A percentile compares a stretch with the other conserved stretches of the same genome.
Conservation (phyloP, 2,113 vertebrate genomes). For the Oryzias javanicus region DNA sequence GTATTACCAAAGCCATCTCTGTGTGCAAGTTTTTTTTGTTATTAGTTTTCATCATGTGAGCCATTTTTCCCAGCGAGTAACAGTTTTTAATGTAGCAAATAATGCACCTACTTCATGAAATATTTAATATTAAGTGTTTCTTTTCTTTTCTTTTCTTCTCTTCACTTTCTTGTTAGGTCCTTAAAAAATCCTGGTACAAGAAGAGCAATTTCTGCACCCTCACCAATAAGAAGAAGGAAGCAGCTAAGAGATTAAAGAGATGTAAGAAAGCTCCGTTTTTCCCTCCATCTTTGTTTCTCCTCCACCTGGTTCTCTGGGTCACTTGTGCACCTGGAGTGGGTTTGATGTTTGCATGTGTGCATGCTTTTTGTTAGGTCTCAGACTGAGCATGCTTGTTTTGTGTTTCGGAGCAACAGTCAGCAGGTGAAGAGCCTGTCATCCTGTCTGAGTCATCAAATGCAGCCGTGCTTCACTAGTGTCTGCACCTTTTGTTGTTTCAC, state of each 20-base stretch:
- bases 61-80: no score
- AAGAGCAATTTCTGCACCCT: slow-evolving; percentile 17
- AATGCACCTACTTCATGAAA: no score
- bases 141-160: slow-evolving; percentile 14
- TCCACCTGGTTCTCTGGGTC: slow-evolving; percentile 45
- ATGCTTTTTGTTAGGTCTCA: slow-evolving; percentile 21
- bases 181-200: slow-evolving; percentile 21
- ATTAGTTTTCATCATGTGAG: no score
- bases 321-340: slow-evolving; percentile 29
- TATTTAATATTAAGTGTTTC: no score
- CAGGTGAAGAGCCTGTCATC: slow-evolving; percentile 43
- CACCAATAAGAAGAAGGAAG: slow-evolving; percentile 6
- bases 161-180: slow-evolving; percentile 37
- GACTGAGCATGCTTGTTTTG: slow-evolving; percentile 16
- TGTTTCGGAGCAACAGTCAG: slow-evolving; percentile 29
- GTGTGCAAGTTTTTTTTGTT: neutral
- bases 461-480: slow-evolving; percentile 12
- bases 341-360: slow-evolving; percentile 43
- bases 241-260: slow-evolving; percentile 33
- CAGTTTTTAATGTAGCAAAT: neutral
- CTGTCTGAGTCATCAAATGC: slow-evolving; percentile 38
- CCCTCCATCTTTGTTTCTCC: slow-evolving; percentile 37
- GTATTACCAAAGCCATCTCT: slow-evolving; percentile 1
- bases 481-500: slow-evolving; percentile 14
- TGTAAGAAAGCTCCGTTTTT: slow-evolving; percentile 47